A percentile compares a stretch with the other conserved stretches of the same genome.
Conservation (phyloP, 2,888 invertebrate genomes). For the Villa cingulata region DNA sequence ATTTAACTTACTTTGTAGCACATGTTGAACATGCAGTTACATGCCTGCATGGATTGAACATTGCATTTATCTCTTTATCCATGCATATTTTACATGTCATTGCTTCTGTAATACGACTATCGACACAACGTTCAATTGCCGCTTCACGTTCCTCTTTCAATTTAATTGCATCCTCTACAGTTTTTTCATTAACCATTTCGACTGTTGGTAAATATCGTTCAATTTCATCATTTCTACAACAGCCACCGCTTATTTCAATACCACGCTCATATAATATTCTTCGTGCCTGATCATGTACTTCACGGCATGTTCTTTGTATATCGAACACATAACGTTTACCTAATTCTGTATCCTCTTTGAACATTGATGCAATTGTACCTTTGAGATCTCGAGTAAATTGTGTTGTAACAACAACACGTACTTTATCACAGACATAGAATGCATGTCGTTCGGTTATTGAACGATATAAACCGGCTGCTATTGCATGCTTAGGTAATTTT, state of each 20-base stretch:
- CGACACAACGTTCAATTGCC: constrained; percentile 33
- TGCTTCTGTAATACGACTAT: constrained; percentile 43
- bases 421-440: constrained; percentile 86
- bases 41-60: constrained; percentile 81
- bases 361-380: constrained; percentile 81
- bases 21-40: constrained; percentile 68
- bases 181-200: constrained; percentile 21
- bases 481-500: constrained; percentile 66
- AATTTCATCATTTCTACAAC: constrained; percentile 18
- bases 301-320: constrained; percentile 73
- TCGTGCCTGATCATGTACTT: constrained; percentile 78
- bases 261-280: constrained; percentile 52
- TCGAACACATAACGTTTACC: constrained; percentile 87
- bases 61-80: constrained; percentile 68
- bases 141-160: constrained; percentile 32
- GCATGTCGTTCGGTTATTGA: constrained; percentile 86
- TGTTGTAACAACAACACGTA: constrained; percentile 71
- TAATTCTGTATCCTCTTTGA: constrained; percentile 73
- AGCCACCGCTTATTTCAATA: constrained; percentile 22
- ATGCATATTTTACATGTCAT: constrained; percentile 79
- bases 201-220: constrained; percentile 15
- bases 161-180: constrained; percentile 28
- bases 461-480: constrained; percentile 69
- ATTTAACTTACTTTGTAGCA: constrained; percentile 43
- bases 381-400: constrained; percentile 81